phyloP scores from a whole-genome alignment of 2,113 vertebrate species.

The Sphaerodactylus townsendi region DNA sequence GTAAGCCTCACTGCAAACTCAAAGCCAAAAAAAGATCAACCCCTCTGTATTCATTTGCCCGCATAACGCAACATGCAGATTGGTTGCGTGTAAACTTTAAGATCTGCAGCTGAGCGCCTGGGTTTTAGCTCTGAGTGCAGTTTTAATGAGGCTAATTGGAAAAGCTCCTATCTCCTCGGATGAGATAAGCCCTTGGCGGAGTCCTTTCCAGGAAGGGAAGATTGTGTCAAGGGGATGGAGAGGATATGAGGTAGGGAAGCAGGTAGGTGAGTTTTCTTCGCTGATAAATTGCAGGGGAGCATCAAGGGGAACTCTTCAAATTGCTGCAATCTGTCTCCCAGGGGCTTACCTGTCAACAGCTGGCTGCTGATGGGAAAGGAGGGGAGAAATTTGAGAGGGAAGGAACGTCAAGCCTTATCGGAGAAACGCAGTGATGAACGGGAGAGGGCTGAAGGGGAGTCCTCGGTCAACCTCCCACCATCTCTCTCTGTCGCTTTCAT shows the following conservation, averaged over 20 bases:
- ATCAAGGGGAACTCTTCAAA: slow-evolving; percentile 1
- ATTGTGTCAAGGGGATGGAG: no score
- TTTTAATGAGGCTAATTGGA: not conserved
- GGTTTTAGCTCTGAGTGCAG: not conserved
- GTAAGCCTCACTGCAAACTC: not conserved
- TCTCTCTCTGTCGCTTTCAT: not conserved
- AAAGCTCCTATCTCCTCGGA: not conserved
- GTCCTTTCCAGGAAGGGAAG: not conserved
- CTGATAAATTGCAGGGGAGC: slow-evolving; percentile 6
- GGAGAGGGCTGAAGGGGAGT: no score
- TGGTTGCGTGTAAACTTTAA: not conserved
- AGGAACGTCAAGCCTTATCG: not conserved
- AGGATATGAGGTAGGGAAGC: not conserved
- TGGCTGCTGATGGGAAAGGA: not conserved
- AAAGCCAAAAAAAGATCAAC: no score
- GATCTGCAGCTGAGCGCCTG: not conserved
- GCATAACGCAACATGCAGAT: not conserved
- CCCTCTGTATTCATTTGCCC: not conserved
- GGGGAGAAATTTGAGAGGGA: not conserved
- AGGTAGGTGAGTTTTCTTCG: not conserved
- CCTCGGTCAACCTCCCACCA: not conserved
- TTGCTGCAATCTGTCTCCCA: not conserved
- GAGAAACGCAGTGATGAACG: not conserved
- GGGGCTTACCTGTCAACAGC: not conserved
- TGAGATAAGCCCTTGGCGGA: not conserved